These are phyloP conservation scores for Lasioglossum marginatum DNA, from an alignment of 2,888 invertebrate species.

Conservation along the genomic window DNA sequence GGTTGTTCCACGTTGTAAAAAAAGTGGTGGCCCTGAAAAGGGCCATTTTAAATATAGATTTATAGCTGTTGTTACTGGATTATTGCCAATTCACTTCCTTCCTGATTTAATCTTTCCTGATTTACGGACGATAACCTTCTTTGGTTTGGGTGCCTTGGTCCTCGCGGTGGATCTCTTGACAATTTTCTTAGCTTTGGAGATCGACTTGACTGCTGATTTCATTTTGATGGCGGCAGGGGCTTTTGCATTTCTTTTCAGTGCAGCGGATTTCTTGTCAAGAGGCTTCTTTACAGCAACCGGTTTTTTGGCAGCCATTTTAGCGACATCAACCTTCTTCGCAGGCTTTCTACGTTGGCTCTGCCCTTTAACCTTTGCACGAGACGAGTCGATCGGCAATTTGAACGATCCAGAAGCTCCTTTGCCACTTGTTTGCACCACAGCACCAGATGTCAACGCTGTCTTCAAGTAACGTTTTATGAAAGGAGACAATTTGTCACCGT, in stretches of 20 bases:
- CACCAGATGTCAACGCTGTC: slow-evolving; percentile 85
- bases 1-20: background rate
- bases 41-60: slow-evolving; percentile 55
- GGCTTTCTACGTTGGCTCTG: background rate
- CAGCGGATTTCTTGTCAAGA: background rate
- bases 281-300: background rate
- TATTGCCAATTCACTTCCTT: background rate
- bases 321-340: background rate
- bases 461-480: slow-evolving; percentile 88
- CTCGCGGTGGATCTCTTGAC: background rate
- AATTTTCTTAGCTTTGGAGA: background rate
- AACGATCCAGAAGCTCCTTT: slow-evolving; percentile 85
- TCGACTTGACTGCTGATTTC: background rate
- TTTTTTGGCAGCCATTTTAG: background rate
- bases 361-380: background rate
- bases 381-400: background rate
- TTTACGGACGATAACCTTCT: slow-evolving; percentile 59
- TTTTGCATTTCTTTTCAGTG: background rate
- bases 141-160: background rate
- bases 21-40: slow-evolving; percentile 73
- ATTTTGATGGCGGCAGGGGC: background rate
- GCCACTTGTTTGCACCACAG: slow-evolving; percentile 86
- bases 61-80: background rate
- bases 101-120: background rate
- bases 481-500: slow-evolving; percentile 86